Evolutionary conservation across 2,888 invertebrate genomes (phyloP), one percentile per base, ranked within the genome.

Genomic region (Hydrotaea cyrtoneurina): DNA sequence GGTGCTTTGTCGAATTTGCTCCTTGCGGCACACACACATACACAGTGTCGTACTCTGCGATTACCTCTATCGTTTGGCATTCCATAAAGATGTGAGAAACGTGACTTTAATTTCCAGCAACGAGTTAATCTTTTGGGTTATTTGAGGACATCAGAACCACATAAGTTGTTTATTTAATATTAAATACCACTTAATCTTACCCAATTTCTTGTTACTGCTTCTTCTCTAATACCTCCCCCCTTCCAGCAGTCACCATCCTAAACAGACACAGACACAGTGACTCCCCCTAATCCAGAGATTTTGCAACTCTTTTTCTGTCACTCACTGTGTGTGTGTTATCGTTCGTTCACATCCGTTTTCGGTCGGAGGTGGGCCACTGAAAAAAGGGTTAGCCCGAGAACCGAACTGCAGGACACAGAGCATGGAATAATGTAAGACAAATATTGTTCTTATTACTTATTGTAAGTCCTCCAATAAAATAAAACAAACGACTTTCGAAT

Each of bases 371-470:
- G 23, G 23, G 31, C 2, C 3, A 31, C 1, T 59, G 26, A 23
- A 59, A 55, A 55, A 26, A 64, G 64, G 64, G 64, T 26, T 39
- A 36, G 31, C n/a, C n/a, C 64, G 36, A 0, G 36, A 64, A 2
- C 5, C 36, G 2, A 36, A 36, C 31, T 39, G 19, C 39, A 36
- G 64, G 64, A 64, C 64, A 64, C 36, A 2, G 17, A 31, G 55
- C 10, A 39, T 10, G 8, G 21, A 64, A 36, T 59, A 59, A 59
- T 59, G 5, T 26, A 59, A 59, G 11, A 26, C 59, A 59, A 59
- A 59, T 59, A 59, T 59, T 59, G 26, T 59, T 59, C 59, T 59
- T 59, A 59, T 59, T 59, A 59, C 59, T 59, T 59, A 59, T 59
- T 59, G 59, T 59, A 59, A 59, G 59, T 59, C 59, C 11, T 26